Evolutionary conservation across 2,888 invertebrate genomes (phyloP), one percentile per base, ranked within the genome.

Genomic region (Coelopa pilipes): DNA sequence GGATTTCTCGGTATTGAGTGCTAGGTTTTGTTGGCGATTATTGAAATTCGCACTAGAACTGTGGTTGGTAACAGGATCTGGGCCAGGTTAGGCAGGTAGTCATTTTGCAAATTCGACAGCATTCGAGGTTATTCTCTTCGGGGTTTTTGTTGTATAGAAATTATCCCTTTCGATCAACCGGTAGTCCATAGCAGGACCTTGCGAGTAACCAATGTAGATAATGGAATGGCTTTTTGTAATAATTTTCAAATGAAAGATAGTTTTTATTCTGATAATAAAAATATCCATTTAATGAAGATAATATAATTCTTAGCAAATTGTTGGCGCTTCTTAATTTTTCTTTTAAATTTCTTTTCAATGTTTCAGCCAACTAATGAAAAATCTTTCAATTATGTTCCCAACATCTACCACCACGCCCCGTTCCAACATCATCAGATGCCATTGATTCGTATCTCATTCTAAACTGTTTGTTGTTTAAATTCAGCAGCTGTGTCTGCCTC

Each of bases 61-160:
- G 34, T 34, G 3, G 45, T 24, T 62, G 45, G 62, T 62, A 62
- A 62, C 34, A 62, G 62, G 62, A 62, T 62, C 62, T 34, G 62
- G 34, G 45, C 45, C 45, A 62, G 62, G n/a, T 62, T 62, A 45
- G 24, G n/a, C 24, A 62, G 62, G 62, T 62, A 62, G 62, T 62
- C 62, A 7, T 7, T 34, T 7, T 34, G 34, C 34, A 34, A 7
- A 7, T 34, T 7, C 34, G 34, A 34, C 62, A 62, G 15, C 21
- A 62, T 15, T 34, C 34, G 34, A 34, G 7, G 2, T 34, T 34
- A 34, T 34, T n/a, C n/a, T n/a, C n/a, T n/a, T n/a, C n/a, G n/a
- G n/a, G n/a, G n/a, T n/a, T n/a, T n/a, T n/a, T n/a, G n/a, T n/a
- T n/a, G n/a, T n/a, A n/a, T n/a, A n/a, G n/a, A n/a, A n/a, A n/a